These are phyloP conservation scores for Watersipora subatra DNA, from an alignment of 1,140 invertebrate species.

Conservation along the genomic window DNA sequence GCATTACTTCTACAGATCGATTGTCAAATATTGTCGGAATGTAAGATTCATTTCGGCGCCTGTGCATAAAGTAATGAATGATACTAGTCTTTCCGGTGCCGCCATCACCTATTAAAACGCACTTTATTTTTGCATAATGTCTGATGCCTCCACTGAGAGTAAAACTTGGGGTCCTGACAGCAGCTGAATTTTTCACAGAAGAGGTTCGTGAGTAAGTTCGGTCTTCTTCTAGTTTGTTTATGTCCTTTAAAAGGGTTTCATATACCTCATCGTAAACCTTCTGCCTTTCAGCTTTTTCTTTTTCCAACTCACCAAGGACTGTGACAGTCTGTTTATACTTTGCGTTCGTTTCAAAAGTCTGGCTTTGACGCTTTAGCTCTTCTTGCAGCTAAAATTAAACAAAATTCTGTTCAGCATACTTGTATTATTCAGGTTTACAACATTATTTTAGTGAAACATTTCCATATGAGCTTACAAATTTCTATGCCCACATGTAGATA, in stretches of 20 bases:
- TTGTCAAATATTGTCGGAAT: conserved; percentile 4
- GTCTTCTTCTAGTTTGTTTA: background rate
- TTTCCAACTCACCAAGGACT: background rate
- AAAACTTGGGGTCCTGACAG: background rate
- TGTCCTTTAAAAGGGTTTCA: background rate
- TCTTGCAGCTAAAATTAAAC: background rate
- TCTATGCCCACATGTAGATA: too few species aligned
- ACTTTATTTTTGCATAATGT: conserved; percentile 42
- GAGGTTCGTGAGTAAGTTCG: background rate
- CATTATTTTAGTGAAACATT: too few species aligned
- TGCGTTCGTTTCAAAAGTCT: background rate
- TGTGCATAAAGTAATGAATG: conserved; percentile 65
- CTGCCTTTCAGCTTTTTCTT: background rate
- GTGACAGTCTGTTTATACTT: background rate
- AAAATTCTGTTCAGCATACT: background rate
- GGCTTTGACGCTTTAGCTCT: background rate
- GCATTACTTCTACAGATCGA: background rate
- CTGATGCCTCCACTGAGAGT: background rate
- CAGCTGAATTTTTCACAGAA: too few species aligned
- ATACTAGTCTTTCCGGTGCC: conserved; percentile 82
- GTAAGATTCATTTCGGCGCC: conserved; percentile 54
- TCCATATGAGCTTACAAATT: too few species aligned
- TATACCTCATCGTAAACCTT: background rate
- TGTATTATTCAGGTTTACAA: too few species aligned
- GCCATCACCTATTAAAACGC: conserved; percentile 70